Base-by-base conservation (phyloP, 1,140 invertebrate species). In the Elymnias hypermnestra region DNA sequence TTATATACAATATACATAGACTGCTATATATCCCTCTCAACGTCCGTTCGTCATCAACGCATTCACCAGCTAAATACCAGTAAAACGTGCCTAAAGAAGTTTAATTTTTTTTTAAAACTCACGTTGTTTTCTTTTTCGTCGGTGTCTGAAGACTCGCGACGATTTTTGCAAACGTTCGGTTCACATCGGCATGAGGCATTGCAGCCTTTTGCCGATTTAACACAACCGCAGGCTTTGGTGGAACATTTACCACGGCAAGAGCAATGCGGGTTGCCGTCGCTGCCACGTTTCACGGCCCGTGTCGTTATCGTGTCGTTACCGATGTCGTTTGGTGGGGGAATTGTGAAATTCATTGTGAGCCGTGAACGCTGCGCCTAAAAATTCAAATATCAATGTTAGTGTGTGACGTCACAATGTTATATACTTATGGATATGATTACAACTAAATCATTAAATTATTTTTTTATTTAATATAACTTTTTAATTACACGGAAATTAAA, bases 241-340 rank as follows among this genome's bases (percentile, higher is more conserved):
- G 74, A 65, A 62, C 91, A 92, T 36, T 82, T 83, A 2, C 87
- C 88, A 67, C 90, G 90, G 54, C 91, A 92, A 5, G 67, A 60
- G 63, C 91, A 92, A 58, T 86, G 87, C n/a, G 87, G 53, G 0
- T 83, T 54, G 8, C 87, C 89, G 39, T 88, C 87, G 12, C 77
- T 87, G 18, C 75, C 70, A 10, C 89, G 83, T 72, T 91, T 90
- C 4, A 64, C 48, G 0, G 61, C 61, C 10, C 63, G 60, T 19
- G 47, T 26, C 21, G 26, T 22, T 5, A 40, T 43, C 12, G 8
- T n/a, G 15, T 53, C 53, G 22, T 31, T 22, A 14, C 10, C 14
- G 6, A 36, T 41, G 18, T 55, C 28, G 37, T 50, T 44, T 5
- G 36, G n/a, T n/a, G n/a, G n/a, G n/a, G n/a, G n/a, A n/a, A n/a